phyloP scores from a whole-genome alignment of 2,888 invertebrate species.

The Limulus polyphemus region DNA sequence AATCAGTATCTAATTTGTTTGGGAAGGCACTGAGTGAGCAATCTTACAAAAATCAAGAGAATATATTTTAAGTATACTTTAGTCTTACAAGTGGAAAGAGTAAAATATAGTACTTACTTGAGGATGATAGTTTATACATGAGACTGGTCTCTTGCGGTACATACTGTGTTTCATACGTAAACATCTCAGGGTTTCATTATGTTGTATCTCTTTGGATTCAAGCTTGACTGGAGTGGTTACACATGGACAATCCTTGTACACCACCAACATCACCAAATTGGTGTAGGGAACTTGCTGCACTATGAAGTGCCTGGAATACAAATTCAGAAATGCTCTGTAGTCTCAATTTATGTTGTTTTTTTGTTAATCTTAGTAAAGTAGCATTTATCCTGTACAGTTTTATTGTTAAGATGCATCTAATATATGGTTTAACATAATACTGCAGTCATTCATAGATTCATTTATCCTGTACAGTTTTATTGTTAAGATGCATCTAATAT shows the following conservation, averaged over 20 bases:
- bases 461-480: neutral
- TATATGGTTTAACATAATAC: neutral
- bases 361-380: neutral
- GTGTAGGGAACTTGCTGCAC: slow-evolving; percentile 28
- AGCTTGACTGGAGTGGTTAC: slow-evolving; percentile 20
- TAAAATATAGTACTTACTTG: slow-evolving; percentile 19
- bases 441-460: no score
- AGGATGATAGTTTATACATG: slow-evolving; percentile 27
- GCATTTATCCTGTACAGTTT: neutral
- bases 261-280: slow-evolving; percentile 26
- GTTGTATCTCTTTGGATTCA: slow-evolving; percentile 23
- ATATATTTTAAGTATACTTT: no score
- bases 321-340: neutral
- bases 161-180: slow-evolving; percentile 20
- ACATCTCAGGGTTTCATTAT: slow-evolving; percentile 21
- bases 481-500: neutral
- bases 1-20: no score
- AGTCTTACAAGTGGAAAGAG: neutral
- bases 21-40: no score
- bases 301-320: slow-evolving; percentile 22
- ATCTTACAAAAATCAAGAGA: no score
- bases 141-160: slow-evolving; percentile 23
- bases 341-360: neutral
- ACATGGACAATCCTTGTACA: slow-evolving; percentile 25
- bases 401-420: neutral